Evolutionary conservation across 2,888 invertebrate genomes (phyloP).

Genomic region (Spisula solida): DNA sequence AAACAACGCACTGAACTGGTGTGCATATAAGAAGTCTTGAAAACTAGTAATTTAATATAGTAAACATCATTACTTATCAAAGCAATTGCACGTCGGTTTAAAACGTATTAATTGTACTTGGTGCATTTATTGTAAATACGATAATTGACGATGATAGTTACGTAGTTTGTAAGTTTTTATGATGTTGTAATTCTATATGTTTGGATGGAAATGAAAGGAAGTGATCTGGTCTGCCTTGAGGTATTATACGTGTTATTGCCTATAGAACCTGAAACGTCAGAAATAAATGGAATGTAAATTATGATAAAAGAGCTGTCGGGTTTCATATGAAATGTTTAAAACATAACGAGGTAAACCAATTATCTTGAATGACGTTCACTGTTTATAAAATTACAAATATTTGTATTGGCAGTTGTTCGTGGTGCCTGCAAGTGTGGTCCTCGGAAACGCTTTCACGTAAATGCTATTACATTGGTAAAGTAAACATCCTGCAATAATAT

Average conservation of each 20-base stretch:
- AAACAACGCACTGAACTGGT: no score
- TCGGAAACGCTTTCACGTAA: not conserved
- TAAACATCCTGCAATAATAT: not conserved
- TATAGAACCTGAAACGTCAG: not conserved
- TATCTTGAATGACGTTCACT: not conserved
- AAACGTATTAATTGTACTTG: no score
- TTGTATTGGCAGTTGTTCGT: not conserved
- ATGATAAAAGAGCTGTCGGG: not conserved
- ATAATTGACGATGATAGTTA: no score
- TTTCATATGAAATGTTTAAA: not conserved
- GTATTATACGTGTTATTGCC: not conserved
- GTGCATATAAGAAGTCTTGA: no score
- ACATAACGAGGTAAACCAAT: not conserved
- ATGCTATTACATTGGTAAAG: no score
- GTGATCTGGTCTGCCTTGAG: not conserved
- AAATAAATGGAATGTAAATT: not conserved
- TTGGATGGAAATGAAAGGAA: not conserved
- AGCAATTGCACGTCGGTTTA: no score
- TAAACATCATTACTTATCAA: no score
- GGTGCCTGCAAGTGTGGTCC: not conserved
- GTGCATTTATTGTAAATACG: no score
- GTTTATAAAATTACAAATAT: conserved; percentile 14
- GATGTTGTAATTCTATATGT: no score
- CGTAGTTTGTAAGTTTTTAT: no score
- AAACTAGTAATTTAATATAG: no score